Base-by-base conservation (phyloP, 2,797 vertebrate genomes). In the Micromesistius poutassou region DNA sequence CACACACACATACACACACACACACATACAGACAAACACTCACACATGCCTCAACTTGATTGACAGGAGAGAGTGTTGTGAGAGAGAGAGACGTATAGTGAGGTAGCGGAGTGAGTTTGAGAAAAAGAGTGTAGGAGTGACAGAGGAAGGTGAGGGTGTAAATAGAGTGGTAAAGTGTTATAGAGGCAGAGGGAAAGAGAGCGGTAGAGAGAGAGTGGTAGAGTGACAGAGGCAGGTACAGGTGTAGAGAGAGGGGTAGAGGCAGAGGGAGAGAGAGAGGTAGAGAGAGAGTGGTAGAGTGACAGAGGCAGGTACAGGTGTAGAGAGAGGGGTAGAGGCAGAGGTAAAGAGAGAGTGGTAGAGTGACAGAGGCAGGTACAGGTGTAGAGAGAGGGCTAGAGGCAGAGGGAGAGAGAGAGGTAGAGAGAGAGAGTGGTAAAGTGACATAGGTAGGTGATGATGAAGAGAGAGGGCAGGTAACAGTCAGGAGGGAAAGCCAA, bases 391-490 rank as follows among this genome's bases (percentile, higher is more conserved):
- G 25, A 16, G 68, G 28, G 25, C 2, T 9, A 30, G 25, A 30
- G n/a, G n/a, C 0, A n/a, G n/a, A n/a, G n/a, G n/a, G n/a, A n/a
- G n/a, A n/a, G n/a, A n/a, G n/a, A n/a, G n/a, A n/a, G n/a, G n/a
- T n/a, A n/a, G n/a, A 70, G 66, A 70, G 33, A 73, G 72, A 81
- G 77, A 84, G 74, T 72, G 75, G 77, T 81, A 80, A 30, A 33
- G 68, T 71, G 70, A 33, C 70, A n/a, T 30, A 71, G 30, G 70
- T 4, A 33, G 70, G 30, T 31, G 30, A 71, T 13, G 70, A 10
- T 71, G 8, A 14, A 30, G 68, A 30, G 25, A 71, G 25, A 30
- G 25, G 30, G 28, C 25, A 30, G 68, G 68, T 0, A 71, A 71
- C 30, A 71, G 68, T 28, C 68, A 71, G 68, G 25, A 28, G 28